phyloP scores from a whole-genome alignment of 2,888 invertebrate species.

The Meiosimyza decipiens region DNA sequence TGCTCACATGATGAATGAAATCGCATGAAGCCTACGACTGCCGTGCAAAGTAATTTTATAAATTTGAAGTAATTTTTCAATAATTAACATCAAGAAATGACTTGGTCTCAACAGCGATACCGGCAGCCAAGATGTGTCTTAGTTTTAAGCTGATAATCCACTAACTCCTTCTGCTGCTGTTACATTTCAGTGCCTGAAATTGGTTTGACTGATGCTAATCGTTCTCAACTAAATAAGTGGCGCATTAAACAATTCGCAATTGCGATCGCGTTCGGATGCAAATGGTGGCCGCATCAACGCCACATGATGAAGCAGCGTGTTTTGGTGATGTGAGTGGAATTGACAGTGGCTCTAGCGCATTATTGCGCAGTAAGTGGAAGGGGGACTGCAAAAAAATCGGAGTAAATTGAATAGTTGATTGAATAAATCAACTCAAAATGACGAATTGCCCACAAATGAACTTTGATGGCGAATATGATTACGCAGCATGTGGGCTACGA shows the following conservation, averaged over 20 bases:
- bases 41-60: constrained; percentile 20
- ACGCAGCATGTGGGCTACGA: constrained; percentile 5
- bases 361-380: not conserved
- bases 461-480: constrained; percentile 13
- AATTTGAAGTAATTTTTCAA: constrained; percentile 29
- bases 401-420: constrained; percentile 16
- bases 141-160: not conserved
- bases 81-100: constrained; percentile 2
- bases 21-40: constrained; percentile 10
- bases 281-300: constrained; percentile 21
- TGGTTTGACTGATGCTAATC: constrained; percentile 30
- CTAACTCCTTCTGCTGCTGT: not conserved
- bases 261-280: constrained; percentile 14
- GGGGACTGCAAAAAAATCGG: not conserved
- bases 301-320: not conserved
- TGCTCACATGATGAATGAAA: constrained; percentile 9
- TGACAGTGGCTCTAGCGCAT: too few species aligned
- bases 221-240: constrained; percentile 24
- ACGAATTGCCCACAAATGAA: constrained; percentile 19
- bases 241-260: constrained; percentile 18
- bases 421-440: constrained; percentile 27
- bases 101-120: not conserved
- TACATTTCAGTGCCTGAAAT: not conserved
- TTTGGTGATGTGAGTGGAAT: too few species aligned
- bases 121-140: constrained; percentile 1